Base-by-base conservation (phyloP, 2,888 invertebrate genomes). In the Apotomis turbidana region DNA sequence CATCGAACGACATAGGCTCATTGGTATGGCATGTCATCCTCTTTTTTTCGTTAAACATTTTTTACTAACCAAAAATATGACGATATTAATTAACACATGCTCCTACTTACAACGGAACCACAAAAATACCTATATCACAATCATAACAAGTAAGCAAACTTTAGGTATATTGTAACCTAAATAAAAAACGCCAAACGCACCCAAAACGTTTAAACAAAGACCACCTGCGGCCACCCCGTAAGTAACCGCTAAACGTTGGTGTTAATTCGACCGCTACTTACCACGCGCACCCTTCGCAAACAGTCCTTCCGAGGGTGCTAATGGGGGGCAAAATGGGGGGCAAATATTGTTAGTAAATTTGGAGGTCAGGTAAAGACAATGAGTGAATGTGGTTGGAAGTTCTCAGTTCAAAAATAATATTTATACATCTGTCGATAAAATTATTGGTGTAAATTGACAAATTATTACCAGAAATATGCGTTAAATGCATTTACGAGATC, bases 161-260 rank as follows among this genome's bases (percentile, higher is more conserved):
- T 64, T 46, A 64, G 13, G 52, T 55, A 64, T 54, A 54, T 49
- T 38, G 54, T 67, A 66, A 60, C 54, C 46, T 67, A 36, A 64
- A 62, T 6, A 52, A 64, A 49, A 10, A 60, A 54, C 41, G 61
- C 64, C 44, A 71, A 71, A 68, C 54, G 46, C 57, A 51, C 71
- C 68, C 44, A 61, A 71, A 77, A 59, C 80, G 74, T 85, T 89
- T 84, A 88, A 91, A 92, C 91, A 92, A 90, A 90, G 93, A 90
- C 90, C 93, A 92, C 93, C 91, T 92, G 93, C 89, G 79, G 80
- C 85, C 85, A 83, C 76, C 85, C 90, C 87, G 80, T 86, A 87
- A 86, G 87, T 87, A 85, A 85, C 85, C 78, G 91, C 87, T 93
- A 93, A 93, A 84, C 85, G 87, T 44, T 13, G 52, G 91, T 90